Evolutionary conservation across 1,140 invertebrate species (phyloP), one percentile per base, ranked within the genome.

Genomic region (Drosophila ogumai): DNA sequence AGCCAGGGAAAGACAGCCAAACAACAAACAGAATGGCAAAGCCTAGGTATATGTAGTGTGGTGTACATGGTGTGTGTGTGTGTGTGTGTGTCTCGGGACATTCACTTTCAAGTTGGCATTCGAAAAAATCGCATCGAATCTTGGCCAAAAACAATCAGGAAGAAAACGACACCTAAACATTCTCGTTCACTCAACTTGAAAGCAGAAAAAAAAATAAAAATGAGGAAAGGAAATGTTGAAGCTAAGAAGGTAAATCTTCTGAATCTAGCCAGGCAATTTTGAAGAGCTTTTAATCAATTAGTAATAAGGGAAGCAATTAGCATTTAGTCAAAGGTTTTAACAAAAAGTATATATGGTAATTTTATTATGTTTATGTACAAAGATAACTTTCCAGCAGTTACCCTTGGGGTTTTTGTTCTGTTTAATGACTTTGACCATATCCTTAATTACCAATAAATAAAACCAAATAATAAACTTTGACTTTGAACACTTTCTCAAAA

Each of bases 101-200:
- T 69, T 75, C 63, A 75, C 67, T 78, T 72, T 81, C 57, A 64
- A 60, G 50, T 76, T 58, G 65, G 52, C 73, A 72, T 81, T 81
- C 65, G 60, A 66, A 66, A 81, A 50, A 60, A 46, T 22, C 32
- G 15, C 28, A 32, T 77, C 46, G 52, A 25, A 55, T 55, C 38
- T 67, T 67, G 63, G 38, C 32, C 47, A 54, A 44, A 69, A 69
- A 68, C 61, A 65, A 67, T 36, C 8, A 12, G 63, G 6, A 32
- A 50, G 28, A 52, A 44, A 28, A 28, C 25, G 25, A 3, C 15
- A 63, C 41, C 34, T 32, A 43, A 44, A 75, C 7, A 41, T 54
- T 61, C 58, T 36, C 38, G 10, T 12, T 22, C 12, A 54, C 38
- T 15, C 19, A 10, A 2, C 40, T 15, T 40, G 25, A 41, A 47